Base-by-base conservation (phyloP, 2,113 vertebrate species). In the Scatophagus argus region DNA sequence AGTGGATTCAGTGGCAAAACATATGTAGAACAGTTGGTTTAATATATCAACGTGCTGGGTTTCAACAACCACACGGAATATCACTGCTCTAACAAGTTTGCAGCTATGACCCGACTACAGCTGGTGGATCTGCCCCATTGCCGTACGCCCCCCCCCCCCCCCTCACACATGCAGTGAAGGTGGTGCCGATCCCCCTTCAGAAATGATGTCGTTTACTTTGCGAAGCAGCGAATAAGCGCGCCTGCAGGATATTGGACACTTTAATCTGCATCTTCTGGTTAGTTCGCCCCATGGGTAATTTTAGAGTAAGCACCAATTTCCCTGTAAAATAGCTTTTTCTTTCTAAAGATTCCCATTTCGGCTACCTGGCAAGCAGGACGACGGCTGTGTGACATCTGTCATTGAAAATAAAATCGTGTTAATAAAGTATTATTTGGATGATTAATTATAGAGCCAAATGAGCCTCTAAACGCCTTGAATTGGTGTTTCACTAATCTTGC, bases 61-160 rank as follows among this genome's bases (percentile, higher is more conserved):
- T 76, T 17, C 59, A 55, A 79, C 66, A 70, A 21, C 4, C 36
- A 49, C 9, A 17, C 43, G 38, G 19, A 27, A 39, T 51, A 66
- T 64, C 56, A 2, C 61, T 25, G n/a, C n/a, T n/a, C n/a, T n/a
- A n/a, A n/a, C 71, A 52, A 43, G 34, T 32, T 43, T 8, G 32
- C 60, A 83, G 58, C 41, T 52, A 61, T 16, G 77, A 79, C 81
- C 25, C 70, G 79, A 80, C 65, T 41, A 44, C 74, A 71, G 49
- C 47, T 8, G 27, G 27, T 59, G 70, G 32, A 43, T 60, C 58
- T 36, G 41, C 6, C 41, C 39, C 25, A 14, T 3, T 16, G 19
- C 23, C 31, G 63, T 23, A 25, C 17, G 27, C 5, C 7, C 23
- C 5, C 27, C 38, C 44, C 17, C n/a, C 5, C 7, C 23, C 5